A percentile compares a stretch with the other conserved stretches of the same genome.
These are phyloP conservation scores for Delphinapterus leucas DNA, from an alignment of 2,113 vertebrate species.

Conservation along the genomic window DNA sequence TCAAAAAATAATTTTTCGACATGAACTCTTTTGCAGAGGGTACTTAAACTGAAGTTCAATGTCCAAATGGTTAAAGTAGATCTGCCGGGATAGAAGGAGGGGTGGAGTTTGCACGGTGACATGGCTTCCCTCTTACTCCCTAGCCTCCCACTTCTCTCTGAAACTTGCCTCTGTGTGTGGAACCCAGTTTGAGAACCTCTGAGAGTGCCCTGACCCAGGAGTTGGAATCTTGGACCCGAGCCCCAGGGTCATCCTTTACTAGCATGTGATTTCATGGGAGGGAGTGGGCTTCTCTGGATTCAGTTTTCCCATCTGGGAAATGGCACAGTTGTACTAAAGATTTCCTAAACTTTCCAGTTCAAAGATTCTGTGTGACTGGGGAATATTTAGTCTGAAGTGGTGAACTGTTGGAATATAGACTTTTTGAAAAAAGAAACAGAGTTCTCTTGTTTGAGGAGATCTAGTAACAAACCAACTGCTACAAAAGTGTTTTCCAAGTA, in stretches of 20 bases:
- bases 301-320: slow-evolving; percentile 39
- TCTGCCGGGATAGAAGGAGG: background rate
- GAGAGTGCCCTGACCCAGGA: background rate
- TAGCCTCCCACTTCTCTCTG: background rate
- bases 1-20: background rate
- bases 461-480: background rate
- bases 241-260: too few species aligned
- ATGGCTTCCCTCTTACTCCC: background rate
- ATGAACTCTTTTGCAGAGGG: background rate
- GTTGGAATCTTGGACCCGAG: background rate
- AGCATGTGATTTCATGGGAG: background rate
- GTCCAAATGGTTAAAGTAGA: background rate
- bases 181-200: background rate
- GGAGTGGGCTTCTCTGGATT: background rate
- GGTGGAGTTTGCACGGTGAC: accelerated
- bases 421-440: slow-evolving; percentile 16
- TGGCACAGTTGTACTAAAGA: background rate
- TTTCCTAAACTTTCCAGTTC: background rate
- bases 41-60: background rate
- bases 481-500: background rate
- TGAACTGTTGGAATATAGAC: background rate
- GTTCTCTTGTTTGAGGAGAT: background rate
- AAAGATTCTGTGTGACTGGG: background rate
- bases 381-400: background rate
- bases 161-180: background rate